A percentile compares a stretch with the other conserved stretches of the same genome.
Evolutionary conservation across 2,113 vertebrate species (phyloP).

Genomic region (Cottus gobio): DNA sequence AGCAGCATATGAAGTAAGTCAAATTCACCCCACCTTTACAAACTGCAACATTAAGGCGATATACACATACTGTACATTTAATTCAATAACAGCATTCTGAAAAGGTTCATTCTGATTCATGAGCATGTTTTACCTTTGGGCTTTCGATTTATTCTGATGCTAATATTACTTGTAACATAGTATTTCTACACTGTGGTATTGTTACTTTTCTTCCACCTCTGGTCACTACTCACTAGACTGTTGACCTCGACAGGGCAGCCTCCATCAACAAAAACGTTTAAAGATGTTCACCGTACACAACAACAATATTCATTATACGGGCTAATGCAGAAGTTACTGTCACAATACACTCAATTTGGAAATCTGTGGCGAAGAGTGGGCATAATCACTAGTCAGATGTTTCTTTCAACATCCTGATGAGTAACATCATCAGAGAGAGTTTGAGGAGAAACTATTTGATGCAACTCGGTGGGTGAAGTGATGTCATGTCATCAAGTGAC

Average conservation of each 20-base stretch:
- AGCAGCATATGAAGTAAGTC: background rate
- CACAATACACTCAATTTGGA: background rate
- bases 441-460: background rate
- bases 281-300: background rate
- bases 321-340: background rate
- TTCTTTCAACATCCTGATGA: background rate
- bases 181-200: background rate
- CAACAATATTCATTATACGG: background rate
- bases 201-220: background rate
- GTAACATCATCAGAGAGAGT: background rate
- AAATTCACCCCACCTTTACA: background rate
- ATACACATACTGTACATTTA: background rate
- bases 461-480: background rate
- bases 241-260: slow-evolving; percentile 52
- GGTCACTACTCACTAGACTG: background rate
- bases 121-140: background rate
- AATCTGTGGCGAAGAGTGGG: background rate
- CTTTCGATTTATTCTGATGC: background rate
- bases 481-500: background rate
- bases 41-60: background rate
- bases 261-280: slow-evolving; percentile 1
- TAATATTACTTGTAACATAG: background rate
- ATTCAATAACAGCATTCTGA: background rate
- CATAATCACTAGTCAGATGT: background rate
- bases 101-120: background rate